A percentile compares a stretch with the other conserved stretches of the same genome.
Conservation (phyloP, 1,140 invertebrate species). For the Drosophila tristis region DNA sequence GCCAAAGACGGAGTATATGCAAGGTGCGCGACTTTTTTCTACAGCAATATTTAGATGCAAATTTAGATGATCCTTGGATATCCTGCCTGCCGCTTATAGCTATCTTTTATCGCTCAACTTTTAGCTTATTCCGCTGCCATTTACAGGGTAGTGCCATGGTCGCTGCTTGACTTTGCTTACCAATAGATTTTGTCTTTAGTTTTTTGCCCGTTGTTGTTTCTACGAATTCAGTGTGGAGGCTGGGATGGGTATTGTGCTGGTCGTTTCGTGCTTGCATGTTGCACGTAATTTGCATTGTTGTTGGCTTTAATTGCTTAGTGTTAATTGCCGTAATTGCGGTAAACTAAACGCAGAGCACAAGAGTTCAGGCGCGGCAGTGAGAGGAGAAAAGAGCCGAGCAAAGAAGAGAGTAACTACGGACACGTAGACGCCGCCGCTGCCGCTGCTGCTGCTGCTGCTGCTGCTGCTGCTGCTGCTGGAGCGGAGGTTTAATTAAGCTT, state of each 20-base stretch:
- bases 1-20: neutral
- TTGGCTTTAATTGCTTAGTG: constrained; percentile 80
- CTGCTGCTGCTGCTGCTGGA: constrained; percentile 53
- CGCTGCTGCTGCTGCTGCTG: constrained; percentile 49
- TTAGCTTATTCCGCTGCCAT: too few species aligned
- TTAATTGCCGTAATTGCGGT: constrained; percentile 80
- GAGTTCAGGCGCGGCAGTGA: constrained; percentile 1
- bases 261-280: constrained; percentile 50
- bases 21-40: too few species aligned
- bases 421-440: constrained; percentile 51
- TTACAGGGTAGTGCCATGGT: too few species aligned
- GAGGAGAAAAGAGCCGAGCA: constrained; percentile 3
- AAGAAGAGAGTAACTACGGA: constrained; percentile 30
- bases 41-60: too few species aligned
- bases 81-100: neutral
- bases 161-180: neutral
- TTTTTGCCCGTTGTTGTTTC: constrained; percentile 17
- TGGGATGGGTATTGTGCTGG: constrained; percentile 8
- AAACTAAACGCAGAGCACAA: constrained; percentile 65
- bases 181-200: constrained; percentile 23
- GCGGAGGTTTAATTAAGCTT: constrained; percentile 64
- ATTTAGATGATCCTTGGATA: too few species aligned
- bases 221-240: neutral
- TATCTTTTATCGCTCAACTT: too few species aligned
- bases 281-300: constrained; percentile 81